Conservation (phyloP, 2,797 vertebrate species). For the Fringilla coelebs region DNA sequence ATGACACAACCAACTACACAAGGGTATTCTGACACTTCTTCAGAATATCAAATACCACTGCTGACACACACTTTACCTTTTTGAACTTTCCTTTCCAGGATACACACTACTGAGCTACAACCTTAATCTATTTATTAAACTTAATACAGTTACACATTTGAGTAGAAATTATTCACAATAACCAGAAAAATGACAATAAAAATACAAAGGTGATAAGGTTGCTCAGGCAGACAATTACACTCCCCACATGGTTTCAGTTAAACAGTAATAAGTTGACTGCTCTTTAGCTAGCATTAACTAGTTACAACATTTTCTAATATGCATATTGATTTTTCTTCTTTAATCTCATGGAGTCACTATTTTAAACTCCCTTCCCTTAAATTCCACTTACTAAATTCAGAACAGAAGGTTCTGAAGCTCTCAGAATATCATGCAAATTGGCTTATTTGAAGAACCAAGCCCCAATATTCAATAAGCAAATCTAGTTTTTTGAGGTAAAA, state of each 20-base stretch:
- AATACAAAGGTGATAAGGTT: background rate
- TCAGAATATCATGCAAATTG: background rate
- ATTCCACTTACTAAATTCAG: background rate
- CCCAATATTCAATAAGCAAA: background rate
- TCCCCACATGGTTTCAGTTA: background rate
- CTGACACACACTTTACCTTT: background rate
- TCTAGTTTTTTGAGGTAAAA: background rate
- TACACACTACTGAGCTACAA: background rate
- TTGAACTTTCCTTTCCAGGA: background rate
- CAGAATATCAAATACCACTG: background rate
- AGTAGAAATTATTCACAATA: background rate
- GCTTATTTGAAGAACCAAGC: background rate
- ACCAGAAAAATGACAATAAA: background rate
- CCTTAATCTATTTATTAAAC: background rate
- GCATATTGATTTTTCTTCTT: background rate
- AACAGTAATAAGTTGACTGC: background rate
- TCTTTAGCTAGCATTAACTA: background rate
- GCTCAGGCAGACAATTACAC: background rate
- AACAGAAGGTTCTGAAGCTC: background rate
- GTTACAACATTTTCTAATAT: background rate
- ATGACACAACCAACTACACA: background rate
- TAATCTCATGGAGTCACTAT: background rate
- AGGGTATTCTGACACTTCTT: background rate
- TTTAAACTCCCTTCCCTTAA: background rate
- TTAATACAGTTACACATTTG: background rate